Evolutionary conservation across 2,113 vertebrate species (phyloP).

Genomic region (Amphiprion ocellaris): DNA sequence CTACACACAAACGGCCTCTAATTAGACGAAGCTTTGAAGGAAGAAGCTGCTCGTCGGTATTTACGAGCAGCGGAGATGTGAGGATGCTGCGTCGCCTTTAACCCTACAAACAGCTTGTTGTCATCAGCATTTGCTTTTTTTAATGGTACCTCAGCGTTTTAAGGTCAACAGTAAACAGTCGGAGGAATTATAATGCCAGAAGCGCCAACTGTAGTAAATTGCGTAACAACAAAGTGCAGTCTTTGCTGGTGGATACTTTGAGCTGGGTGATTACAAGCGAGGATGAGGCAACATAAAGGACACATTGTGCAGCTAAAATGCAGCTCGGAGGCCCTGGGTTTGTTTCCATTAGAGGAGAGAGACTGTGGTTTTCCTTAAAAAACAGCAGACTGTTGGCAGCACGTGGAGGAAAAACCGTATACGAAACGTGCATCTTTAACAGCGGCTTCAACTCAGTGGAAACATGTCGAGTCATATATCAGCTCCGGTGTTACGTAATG

Average conservation of each 20-base stretch:
- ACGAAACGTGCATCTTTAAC: background rate
- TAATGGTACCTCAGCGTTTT: background rate
- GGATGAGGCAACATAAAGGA: slow-evolving; percentile 5
- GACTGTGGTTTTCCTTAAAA: background rate
- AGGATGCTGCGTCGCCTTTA: slow-evolving; percentile 25
- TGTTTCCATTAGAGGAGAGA: slow-evolving; percentile 5
- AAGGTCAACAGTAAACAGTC: slow-evolving; percentile 11
- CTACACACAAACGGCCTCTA: slow-evolving; percentile 41
- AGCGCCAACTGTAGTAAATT: slow-evolving; percentile 5
- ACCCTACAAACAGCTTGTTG: slow-evolving; percentile 26
- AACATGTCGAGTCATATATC: background rate
- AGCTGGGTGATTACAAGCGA: slow-evolving; percentile 12
- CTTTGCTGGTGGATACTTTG: slow-evolving; percentile 30
- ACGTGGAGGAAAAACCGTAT: background rate
- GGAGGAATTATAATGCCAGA: slow-evolving; percentile 8
- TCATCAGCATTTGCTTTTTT: background rate
- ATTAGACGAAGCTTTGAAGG: slow-evolving; percentile 51
- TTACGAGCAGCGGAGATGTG: slow-evolving; percentile 51
- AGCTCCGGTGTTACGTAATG: background rate
- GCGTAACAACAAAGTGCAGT: slow-evolving; percentile 33
- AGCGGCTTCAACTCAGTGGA: background rate
- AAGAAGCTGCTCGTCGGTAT: slow-evolving; percentile 55
- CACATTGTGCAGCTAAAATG: background rate
- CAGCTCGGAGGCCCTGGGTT: slow-evolving; percentile 11
- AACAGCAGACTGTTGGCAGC: background rate